Base-by-base conservation (phyloP, 2,113 vertebrate genomes). In the Onychorhynchus coronatus region DNA sequence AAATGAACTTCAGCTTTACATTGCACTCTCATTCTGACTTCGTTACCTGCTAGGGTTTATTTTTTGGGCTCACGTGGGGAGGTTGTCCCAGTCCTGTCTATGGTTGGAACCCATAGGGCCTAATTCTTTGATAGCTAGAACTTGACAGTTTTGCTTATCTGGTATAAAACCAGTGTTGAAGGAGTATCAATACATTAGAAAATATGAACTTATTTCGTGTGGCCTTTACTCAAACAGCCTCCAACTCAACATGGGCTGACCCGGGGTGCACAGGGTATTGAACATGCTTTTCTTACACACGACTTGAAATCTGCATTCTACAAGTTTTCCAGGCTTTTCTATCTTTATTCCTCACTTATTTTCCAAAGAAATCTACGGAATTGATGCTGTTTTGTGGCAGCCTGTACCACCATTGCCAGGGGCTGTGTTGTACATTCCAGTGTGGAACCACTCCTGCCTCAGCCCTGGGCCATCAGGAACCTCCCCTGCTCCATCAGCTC, bases 241-340 rank as follows among this genome's bases (percentile, higher is more conserved):
- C 72, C 52, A 37, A 0, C 42, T 27, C 35, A 19, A 2, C 28
- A 3, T 14, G 68, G 50, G 8, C 62, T 22, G 20, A 9, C 6
- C 46, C 0, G 6, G 25, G 27, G n/a, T 2, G 46, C 62, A 3
- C 14, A 4, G 4, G 9, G 9, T 25, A 9, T 0, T 50, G 37
- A 25, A 23, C 11, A 2, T 6, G 15, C 9, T 7, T 62, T 79
- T 52, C 35, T 55, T 18, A 35, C 24, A 4, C 1, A 1, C n/a
- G 41, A 33, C 21, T 59, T 31, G 21, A 73, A 58, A 49, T 46
- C 24, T 3, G 0, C 10, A 30, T 39, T 28, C 58, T 47, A 20
- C 25, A 75, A 41, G 6, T 41, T 81, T 81, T 50, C 41, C 13
- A 33, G 1, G 8, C 27, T 24, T 46, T 46, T 61, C 58, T 27